These are phyloP conservation scores for Anoura caudifer DNA, from an alignment of 2,113 vertebrate genomes.

Conservation along the genomic window DNA sequence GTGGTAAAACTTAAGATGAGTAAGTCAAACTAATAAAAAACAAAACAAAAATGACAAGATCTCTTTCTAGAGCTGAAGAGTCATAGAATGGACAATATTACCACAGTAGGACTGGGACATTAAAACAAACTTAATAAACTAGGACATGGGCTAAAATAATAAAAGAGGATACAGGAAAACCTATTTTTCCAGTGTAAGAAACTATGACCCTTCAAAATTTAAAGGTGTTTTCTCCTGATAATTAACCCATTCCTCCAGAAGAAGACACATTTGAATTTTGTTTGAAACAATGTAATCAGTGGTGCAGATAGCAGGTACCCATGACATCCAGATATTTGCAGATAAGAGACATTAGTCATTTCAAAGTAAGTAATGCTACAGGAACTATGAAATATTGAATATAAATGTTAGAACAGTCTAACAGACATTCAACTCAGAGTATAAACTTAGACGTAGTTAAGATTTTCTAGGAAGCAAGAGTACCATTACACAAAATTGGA, in stretches of 20 bases:
- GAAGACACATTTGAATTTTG: not conserved
- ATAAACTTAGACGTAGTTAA: conserved; percentile 11
- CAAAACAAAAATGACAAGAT: not conserved
- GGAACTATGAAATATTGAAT: not conserved
- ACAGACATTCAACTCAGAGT: not conserved
- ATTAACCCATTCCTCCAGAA: not conserved
- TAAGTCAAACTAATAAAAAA: not conserved
- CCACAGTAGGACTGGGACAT: not conserved
- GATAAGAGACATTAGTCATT: not conserved
- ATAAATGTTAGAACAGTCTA: not conserved
- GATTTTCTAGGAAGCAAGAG: not conserved
- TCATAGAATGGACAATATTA: not conserved
- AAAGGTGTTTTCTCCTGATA: not conserved
- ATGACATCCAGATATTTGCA: not conserved
- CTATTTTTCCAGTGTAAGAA: not conserved
- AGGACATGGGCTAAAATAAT: not conserved
- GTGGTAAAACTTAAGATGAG: not conserved
- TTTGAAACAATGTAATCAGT: not conserved
- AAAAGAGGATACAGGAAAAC: not conserved
- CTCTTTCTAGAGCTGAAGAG: not conserved
- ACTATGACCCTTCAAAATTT: not conserved
- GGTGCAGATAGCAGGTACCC: not conserved
- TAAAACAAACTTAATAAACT: not conserved
- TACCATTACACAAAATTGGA: not conserved
- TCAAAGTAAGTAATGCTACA: not conserved